Conservation (phyloP, 2,113 vertebrate species). For the Acanthochromis polyacanthus region DNA sequence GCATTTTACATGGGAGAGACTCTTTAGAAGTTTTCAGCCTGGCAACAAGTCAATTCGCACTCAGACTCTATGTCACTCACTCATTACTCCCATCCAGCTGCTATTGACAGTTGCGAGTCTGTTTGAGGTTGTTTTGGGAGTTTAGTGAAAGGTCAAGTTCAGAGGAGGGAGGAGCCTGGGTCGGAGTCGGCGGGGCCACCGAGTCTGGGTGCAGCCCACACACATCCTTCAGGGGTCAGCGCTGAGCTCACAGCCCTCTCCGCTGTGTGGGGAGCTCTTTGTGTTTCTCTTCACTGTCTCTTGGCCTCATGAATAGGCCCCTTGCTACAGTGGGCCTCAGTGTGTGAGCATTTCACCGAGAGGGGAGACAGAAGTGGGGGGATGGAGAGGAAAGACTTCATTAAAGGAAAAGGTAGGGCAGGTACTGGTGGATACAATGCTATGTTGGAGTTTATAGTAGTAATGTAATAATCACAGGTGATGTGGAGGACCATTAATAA, state of each 20-base stretch:
- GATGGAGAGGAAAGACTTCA: conserved; percentile 50
- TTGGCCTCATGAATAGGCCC: conserved; percentile 73
- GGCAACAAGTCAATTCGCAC: conserved; percentile 41
- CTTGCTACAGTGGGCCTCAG: conserved; percentile 67
- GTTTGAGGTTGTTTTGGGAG: conserved; percentile 62
- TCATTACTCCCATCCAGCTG: conserved; percentile 18
- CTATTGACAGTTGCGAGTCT: conserved; percentile 52
- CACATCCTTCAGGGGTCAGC: conserved; percentile 82
- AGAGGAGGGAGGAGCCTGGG: conserved; percentile 56
- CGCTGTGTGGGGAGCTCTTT: conserved; percentile 74
- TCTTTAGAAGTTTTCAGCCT: conserved; percentile 45
- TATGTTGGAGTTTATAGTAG: neutral
- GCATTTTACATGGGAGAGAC: conserved; percentile 59
- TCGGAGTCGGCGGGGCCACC: conserved; percentile 55
- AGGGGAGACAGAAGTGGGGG: conserved; percentile 33
- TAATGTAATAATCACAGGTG: too few species aligned
- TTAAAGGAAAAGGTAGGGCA: conserved; percentile 57
- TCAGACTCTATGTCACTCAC: conserved; percentile 35
- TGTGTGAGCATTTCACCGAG: conserved; percentile 55
- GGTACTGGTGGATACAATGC: conserved; percentile 22
- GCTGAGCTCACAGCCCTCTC: conserved; percentile 64
- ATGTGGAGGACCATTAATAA: too few species aligned
- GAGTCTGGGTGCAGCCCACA: conserved; percentile 80
- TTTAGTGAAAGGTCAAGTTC: conserved; percentile 72
- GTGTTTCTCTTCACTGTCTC: conserved; percentile 68